These are phyloP conservation scores for Rhagophthalmus giganteus DNA, from an alignment of 2,888 invertebrate genomes.

Conservation along the genomic window DNA sequence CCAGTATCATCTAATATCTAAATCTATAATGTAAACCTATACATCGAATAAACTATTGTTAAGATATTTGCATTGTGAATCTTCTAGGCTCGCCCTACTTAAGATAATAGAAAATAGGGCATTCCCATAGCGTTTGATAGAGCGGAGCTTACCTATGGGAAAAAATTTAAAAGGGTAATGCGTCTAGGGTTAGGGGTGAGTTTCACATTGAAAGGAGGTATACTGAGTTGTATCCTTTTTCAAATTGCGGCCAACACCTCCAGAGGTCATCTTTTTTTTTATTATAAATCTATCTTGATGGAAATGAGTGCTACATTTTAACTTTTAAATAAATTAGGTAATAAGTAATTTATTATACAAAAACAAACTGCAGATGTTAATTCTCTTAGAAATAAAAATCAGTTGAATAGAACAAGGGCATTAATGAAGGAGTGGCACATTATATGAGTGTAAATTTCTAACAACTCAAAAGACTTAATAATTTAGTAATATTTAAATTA, in stretches of 20 bases:
- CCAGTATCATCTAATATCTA: slow-evolving; percentile 18
- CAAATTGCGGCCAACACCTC: slow-evolving; percentile 15
- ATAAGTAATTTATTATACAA: too few species aligned
- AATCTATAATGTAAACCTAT: slow-evolving; percentile 18
- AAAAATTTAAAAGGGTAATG: slow-evolving; percentile 30
- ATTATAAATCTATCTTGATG: not conserved
- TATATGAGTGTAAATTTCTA: too few species aligned
- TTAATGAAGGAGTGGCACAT: too few species aligned
- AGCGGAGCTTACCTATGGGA: slow-evolving; percentile 31
- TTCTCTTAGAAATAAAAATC: too few species aligned
- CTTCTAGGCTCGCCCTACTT: slow-evolving; percentile 25
- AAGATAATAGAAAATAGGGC: slow-evolving; percentile 36
- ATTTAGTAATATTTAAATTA: too few species aligned
- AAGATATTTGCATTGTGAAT: slow-evolving; percentile 36
- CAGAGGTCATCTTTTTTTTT: slow-evolving; percentile 10
- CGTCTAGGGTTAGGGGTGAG: slow-evolving; percentile 20
- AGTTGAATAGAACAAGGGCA: too few species aligned
- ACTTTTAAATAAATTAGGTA: too few species aligned
- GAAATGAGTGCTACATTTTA: too few species aligned
- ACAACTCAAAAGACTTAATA: too few species aligned
- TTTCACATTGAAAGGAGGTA: slow-evolving; percentile 19
- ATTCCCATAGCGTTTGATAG: slow-evolving; percentile 28
- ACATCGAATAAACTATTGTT: slow-evolving; percentile 33
- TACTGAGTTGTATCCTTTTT: slow-evolving; percentile 16
- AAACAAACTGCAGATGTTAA: too few species aligned